Evolutionary conservation across 1,140 invertebrate species (phyloP).

Genomic region (Brachionus plicatilis): DNA sequence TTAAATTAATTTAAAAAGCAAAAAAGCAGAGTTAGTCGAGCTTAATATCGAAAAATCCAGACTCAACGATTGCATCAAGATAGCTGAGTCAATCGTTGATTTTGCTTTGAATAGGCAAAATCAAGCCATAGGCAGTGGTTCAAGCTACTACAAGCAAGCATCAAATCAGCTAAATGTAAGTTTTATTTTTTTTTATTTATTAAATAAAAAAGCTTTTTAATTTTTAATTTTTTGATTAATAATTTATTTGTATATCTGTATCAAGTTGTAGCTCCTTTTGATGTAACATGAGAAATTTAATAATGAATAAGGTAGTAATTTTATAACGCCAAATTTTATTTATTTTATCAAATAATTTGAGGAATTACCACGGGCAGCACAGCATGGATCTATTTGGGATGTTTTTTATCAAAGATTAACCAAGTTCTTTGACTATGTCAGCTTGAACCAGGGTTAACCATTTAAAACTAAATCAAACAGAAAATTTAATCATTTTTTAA

Average conservation of each 20-base stretch:
- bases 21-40: constrained; percentile 37
- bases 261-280: background rate
- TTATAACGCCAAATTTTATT: too few relatives aligned
- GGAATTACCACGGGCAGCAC: too few relatives aligned
- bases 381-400: too few relatives aligned
- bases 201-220: background rate
- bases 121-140: background rate
- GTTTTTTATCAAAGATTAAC: too few relatives aligned
- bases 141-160: constrained; percentile 8
- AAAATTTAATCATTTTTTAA: too few relatives aligned
- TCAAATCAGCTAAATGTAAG: constrained; percentile 13
- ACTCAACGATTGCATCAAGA: constrained; percentile 29
- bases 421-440: too few relatives aligned
- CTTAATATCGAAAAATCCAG: constrained; percentile 35
- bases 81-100: constrained; percentile 38
- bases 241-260: too few relatives aligned
- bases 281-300: background rate
- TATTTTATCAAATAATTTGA: too few relatives aligned
- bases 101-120: constrained; percentile 26
- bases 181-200: background rate
- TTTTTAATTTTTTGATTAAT: background rate
- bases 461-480: too few relatives aligned
- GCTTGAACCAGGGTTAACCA: too few relatives aligned
- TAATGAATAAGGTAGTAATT: background rate
- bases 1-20: constrained; percentile 4